Evolutionary conservation across 2,113 vertebrate genomes (phyloP), one percentile per base, ranked within the genome.

Genomic region (Peromyscus leucopus): DNA sequence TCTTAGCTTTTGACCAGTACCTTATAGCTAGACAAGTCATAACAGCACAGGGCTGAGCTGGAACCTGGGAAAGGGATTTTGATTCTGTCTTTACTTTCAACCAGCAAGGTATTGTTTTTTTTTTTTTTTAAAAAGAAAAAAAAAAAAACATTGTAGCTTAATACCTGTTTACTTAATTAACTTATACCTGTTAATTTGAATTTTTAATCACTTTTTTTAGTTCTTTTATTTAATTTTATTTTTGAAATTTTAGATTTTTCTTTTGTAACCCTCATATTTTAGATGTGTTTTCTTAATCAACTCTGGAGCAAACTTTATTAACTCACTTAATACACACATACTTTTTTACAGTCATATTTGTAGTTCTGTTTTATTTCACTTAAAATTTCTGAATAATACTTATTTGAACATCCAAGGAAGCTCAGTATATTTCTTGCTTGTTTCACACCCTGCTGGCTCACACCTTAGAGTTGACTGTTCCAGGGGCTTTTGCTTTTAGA

Each of bases 331-430:
- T 88, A 69, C n/a, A 46, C 78, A 76, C 0, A 51, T 51, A 11
- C 36, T 39, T 83, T 80, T 93, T 88, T 83, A 63, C 22, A 96
- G n/a, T 22, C 79, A 78, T 80, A 61, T 95, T 91, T 92, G 71
- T 87, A 28, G 21, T 79, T 5, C 57, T 74, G 9, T 90, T 96
- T 93, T 61, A 36, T 93, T 97, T 91, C 42, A 91, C 22, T 91
- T 2, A 48, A 15, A 88, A 0, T 80, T 90, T 79, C 57, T n/a
- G 6, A 22, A 3, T 6, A 24, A 12, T 83, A n/a, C 39, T 83
- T 86, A 82, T 85, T 51, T 80, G 51, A 92, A 36, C 26, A 63
- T 76, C 63, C 63, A 46, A 39, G 76, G 39, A 82, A 87, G 63
- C 21, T 55, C 46, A 36, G 19, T 82, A 16, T 89, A 31, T 63